Conservation (phyloP, 2,888 invertebrate genomes). For the Cinara cedri region DNA sequence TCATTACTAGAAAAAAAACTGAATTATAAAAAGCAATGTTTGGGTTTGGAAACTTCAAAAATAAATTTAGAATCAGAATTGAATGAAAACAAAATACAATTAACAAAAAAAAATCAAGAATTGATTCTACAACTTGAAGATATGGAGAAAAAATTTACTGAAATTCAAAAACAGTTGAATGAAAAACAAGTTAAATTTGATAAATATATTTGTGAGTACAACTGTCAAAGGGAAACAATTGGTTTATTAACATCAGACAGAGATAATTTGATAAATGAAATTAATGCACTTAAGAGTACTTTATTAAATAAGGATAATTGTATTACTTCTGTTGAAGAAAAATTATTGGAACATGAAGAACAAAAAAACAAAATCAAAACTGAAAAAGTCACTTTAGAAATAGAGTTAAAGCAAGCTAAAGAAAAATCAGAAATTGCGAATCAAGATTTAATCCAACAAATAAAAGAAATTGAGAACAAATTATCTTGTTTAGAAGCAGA, state of each 20-base stretch:
- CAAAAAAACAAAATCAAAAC: background rate
- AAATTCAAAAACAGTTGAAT: slow-evolving; percentile 14
- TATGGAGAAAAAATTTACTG: background rate
- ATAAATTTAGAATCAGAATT: slow-evolving; percentile 24
- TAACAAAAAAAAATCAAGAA: background rate
- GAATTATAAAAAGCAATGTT: slow-evolving; percentile 8
- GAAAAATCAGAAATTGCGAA: background rate
- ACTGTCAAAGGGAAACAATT: background rate
- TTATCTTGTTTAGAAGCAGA: background rate
- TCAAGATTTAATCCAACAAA: background rate
- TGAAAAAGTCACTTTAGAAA: slow-evolving; percentile 5
- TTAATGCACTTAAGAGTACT: background rate
- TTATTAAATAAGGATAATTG: slow-evolving; percentile 2
- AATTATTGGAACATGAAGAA: slow-evolving; percentile 28
- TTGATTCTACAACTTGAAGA: background rate
- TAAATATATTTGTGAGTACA: background rate
- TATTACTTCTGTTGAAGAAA: slow-evolving; percentile 23
- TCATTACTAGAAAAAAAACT: background rate
- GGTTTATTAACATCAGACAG: slow-evolving; percentile 20
- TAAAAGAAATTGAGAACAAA: slow-evolving; percentile 9
- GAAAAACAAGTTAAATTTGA: slow-evolving; percentile 7
- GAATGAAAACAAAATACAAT: background rate
- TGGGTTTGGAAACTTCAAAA: slow-evolving; percentile 15
- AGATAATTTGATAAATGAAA: slow-evolving; percentile 36
- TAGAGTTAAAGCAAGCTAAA: background rate